Evolutionary conservation across 1,140 invertebrate genomes (phyloP).

Genomic region (Diuraphis noxia): DNA sequence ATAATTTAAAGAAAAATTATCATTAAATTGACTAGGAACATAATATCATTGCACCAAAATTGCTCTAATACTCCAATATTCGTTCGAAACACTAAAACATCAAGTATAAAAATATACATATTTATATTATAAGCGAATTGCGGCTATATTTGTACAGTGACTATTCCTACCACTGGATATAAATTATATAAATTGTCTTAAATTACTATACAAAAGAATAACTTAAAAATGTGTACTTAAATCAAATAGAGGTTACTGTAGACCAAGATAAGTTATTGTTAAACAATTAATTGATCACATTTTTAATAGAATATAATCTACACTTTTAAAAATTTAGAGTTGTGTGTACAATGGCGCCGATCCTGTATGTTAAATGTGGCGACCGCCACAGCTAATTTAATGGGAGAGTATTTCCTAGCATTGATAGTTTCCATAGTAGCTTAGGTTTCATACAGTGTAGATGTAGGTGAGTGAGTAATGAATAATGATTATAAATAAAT

Average conservation of each 20-base stretch:
- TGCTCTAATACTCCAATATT: background rate
- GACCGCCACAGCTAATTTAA: too few relatives aligned
- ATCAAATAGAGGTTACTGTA: background rate
- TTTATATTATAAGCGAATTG: background rate
- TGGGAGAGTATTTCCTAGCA: too few relatives aligned
- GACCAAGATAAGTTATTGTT: too few relatives aligned
- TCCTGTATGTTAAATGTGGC: too few relatives aligned
- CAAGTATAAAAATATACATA: background rate
- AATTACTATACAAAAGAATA: background rate
- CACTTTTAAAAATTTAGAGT: background rate
- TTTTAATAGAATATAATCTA: background rate
- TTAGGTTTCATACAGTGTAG: too few relatives aligned
- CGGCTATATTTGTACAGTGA: too few relatives aligned
- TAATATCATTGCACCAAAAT: background rate
- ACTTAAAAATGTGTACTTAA: background rate
- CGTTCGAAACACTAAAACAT: too few relatives aligned
- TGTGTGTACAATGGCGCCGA: too few relatives aligned
- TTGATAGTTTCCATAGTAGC: too few relatives aligned
- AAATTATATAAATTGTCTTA: background rate
- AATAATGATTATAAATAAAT: too few relatives aligned
- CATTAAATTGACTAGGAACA: background rate
- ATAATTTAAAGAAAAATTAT: conserved; percentile 12
- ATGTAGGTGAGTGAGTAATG: too few relatives aligned
- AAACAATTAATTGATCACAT: background rate
- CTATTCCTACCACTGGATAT: background rate